Evolutionary conservation across 2,797 vertebrate species (phyloP).

Genomic region (Acridotheres tristis): DNA sequence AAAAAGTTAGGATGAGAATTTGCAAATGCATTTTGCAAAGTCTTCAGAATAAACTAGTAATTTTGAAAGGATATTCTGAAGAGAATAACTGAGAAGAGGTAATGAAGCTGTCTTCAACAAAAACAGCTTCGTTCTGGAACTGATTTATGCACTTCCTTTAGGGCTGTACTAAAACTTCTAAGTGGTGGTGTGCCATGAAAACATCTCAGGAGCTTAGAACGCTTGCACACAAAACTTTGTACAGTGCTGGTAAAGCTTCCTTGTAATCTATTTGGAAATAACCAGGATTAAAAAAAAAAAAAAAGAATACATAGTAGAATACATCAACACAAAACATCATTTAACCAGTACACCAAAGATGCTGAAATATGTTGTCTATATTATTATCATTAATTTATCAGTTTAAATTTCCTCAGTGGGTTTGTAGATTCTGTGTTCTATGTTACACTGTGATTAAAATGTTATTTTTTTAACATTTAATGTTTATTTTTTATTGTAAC

Average conservation of each 20-base stretch:
- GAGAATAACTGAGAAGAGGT: background rate
- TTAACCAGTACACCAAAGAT: background rate
- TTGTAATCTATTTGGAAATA: background rate
- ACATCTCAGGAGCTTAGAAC: background rate
- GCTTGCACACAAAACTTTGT: background rate
- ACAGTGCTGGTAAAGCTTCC: background rate
- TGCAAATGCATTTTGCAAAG: background rate
- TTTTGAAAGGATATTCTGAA: background rate
- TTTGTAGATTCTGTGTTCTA: background rate
- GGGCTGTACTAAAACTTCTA: background rate
- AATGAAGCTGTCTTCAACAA: background rate
- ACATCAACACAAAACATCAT: background rate
- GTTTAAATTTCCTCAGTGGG: background rate
- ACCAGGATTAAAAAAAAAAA: background rate
- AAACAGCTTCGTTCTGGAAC: background rate
- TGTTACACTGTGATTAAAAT: background rate
- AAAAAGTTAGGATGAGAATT: background rate
- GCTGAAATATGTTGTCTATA: background rate
- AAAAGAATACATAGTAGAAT: background rate
- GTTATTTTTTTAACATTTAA: background rate
- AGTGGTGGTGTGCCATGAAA: background rate
- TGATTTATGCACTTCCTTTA: background rate
- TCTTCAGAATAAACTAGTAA: background rate
- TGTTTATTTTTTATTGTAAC: background rate
- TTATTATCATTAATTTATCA: background rate